A percentile compares a stretch with the other conserved stretches of the same genome.
These are phyloP conservation scores for Pionites leucogaster DNA, from an alignment of 2,113 vertebrate species.

Conservation along the genomic window DNA sequence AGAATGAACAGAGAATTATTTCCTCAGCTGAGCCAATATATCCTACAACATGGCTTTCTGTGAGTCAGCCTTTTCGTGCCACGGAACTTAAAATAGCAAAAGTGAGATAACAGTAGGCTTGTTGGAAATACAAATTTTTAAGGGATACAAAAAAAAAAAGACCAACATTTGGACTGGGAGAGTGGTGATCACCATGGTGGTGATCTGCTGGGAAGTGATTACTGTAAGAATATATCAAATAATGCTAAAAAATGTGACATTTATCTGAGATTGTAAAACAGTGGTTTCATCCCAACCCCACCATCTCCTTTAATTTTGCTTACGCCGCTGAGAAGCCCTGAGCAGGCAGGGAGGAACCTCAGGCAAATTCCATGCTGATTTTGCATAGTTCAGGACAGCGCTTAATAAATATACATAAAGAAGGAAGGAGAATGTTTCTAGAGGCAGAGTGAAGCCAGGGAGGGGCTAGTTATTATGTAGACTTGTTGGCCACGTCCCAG, in stretches of 20 bases:
- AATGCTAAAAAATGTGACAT: background rate
- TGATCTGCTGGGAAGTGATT: background rate
- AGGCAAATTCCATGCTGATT: conserved; percentile 27
- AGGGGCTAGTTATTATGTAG: background rate
- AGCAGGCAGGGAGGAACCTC: background rate
- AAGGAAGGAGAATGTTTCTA: background rate
- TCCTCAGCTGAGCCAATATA: conserved; percentile 55
- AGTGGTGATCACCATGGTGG: background rate
- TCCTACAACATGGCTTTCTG: conserved; percentile 48
- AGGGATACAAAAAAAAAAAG: background rate
- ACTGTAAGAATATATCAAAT: background rate
- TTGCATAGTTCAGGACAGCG: background rate
- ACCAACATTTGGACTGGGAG: background rate
- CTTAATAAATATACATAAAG: background rate
- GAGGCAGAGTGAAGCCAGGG: background rate
- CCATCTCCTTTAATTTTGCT: background rate
- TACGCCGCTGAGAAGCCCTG: background rate
- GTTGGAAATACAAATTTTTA: conserved; percentile 43
- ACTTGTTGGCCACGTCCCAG: background rate
- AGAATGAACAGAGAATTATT: conserved; percentile 54
- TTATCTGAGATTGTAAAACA: background rate
- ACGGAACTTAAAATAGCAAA: conserved; percentile 54
- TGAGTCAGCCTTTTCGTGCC: conserved; percentile 69
- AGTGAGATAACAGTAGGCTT: conserved; percentile 50
- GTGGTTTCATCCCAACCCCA: background rate